Conservation (phyloP, 2,797 vertebrate species). For the Knipowitschia caucasica region DNA sequence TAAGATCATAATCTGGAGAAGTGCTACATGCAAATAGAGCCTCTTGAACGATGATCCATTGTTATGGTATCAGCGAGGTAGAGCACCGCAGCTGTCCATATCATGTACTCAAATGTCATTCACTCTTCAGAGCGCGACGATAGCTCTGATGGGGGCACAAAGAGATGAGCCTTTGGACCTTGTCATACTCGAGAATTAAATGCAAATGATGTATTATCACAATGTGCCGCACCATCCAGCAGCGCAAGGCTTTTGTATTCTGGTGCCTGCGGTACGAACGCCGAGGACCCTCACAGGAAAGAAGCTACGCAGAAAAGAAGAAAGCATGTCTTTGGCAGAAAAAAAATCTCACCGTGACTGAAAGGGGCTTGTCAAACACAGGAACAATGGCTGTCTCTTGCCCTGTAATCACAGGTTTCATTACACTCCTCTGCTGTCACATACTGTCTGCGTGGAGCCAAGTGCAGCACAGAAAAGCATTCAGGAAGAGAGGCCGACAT, state of each 20-base stretch:
- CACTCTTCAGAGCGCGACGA: constrained; percentile 52
- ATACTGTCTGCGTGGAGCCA: constrained; percentile 31
- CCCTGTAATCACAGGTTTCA: constrained; percentile 71
- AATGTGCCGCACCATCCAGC: constrained; percentile 50
- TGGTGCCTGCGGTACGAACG: constrained; percentile 41
- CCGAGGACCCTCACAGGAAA: constrained; percentile 38
- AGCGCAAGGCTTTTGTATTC: constrained; percentile 64
- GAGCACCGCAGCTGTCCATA: constrained; percentile 48
- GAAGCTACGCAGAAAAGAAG: constrained; percentile 15
- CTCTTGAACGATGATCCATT: constrained; percentile 24
- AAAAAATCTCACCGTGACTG: constrained; percentile 58
- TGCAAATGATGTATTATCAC: constrained; percentile 73
- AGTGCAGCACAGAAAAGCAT: constrained; percentile 15
- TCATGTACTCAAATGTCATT: constrained; percentile 65
- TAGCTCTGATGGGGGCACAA: constrained; percentile 64
- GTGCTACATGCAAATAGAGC: background rate
- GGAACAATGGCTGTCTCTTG: constrained; percentile 63
- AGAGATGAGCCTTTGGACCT: constrained; percentile 59
- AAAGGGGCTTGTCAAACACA: constrained; percentile 69
- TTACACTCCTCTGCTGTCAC: constrained; percentile 56
- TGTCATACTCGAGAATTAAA: constrained; percentile 67
- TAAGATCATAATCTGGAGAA: background rate
- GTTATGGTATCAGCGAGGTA: constrained; percentile 51
- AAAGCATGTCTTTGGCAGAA: constrained; percentile 62
- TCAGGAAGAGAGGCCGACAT: constrained; percentile 19